These are phyloP conservation scores for Polypedilum vanderplanki DNA, from an alignment of 1,140 invertebrate genomes.

Conservation along the genomic window DNA sequence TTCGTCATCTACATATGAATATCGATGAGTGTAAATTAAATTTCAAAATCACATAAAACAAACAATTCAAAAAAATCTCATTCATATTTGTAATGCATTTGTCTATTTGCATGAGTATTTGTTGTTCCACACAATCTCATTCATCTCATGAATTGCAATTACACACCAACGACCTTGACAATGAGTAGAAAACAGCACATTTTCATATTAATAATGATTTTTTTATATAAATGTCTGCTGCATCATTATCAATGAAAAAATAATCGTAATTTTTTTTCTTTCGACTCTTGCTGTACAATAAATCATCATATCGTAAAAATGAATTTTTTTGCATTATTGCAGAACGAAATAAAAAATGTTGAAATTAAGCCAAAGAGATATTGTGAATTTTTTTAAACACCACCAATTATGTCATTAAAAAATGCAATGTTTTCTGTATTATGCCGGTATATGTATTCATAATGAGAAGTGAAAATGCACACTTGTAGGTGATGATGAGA, in stretches of 20 bases:
- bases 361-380: background rate
- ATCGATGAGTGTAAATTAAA: background rate
- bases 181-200: constrained; percentile 9
- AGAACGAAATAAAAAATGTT: background rate
- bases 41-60: background rate
- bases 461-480: background rate
- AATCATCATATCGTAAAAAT: background rate
- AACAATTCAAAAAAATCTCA: background rate
- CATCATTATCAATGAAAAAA: constrained; percentile 14
- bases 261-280: background rate
- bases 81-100: background rate
- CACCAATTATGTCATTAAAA: constrained; percentile 13
- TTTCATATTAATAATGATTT: background rate
- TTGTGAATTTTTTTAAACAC: background rate
- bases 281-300: background rate
- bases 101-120: background rate
- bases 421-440: constrained; percentile 1
- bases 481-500: background rate
- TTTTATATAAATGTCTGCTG: background rate
- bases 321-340: background rate
- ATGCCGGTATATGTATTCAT: background rate
- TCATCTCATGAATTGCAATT: background rate
- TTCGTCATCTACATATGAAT: too few relatives aligned
- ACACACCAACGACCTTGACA: constrained; percentile 10
- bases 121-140: background rate